Base-by-base conservation (phyloP, 2,888 invertebrate species). In the Leucoma salicis region DNA sequence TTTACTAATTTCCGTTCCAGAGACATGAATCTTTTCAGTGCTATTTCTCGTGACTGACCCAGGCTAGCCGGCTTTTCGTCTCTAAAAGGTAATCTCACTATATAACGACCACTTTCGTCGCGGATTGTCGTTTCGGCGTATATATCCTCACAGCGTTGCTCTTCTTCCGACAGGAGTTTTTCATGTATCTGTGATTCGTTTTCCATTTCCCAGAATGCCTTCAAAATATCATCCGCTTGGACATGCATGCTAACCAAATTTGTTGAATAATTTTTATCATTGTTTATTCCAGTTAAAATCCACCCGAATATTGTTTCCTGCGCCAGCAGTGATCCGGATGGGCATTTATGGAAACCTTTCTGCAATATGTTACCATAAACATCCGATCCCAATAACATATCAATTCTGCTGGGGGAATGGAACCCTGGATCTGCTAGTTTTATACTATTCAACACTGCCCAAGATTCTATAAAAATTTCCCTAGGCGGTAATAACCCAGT, bases 261-360 rank as follows among this genome's bases (percentile, higher is more conserved):
- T 21, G 21, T 21, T 6, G 21, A 21, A 8, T 21, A 8, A 21
- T 21, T 1, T 6, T 21, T 21, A 8, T 21, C 7, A 8, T 21
- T 21, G 21, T 21, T 2, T 21, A 5, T 36, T 33, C 57, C 60
- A 32, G 49, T 51, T 18, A 63, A 16, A 21, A 59, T 54, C 59
- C 57, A 63, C 10, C 57, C 60, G 8, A 61, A 49, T 35, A 24
- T 49, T 6, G 54, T 60, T 37, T 48, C 40, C 14, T 60, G 60
- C 3, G 63, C 60, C 29, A 50, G 46, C 14, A 51, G 50, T 5
- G 53, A 33, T 3, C 52, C 53, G 14, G 46, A 42, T 13, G 55
- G 52, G 32, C 55, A 49, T 29, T 50, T 53, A 35, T 57, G 50
- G 14, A 56, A 11, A 4, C 31, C 38, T n/a, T 31, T 14, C 3